phyloP scores from a whole-genome alignment of 2,113 vertebrate species.

The Oophaga pumilio region DNA sequence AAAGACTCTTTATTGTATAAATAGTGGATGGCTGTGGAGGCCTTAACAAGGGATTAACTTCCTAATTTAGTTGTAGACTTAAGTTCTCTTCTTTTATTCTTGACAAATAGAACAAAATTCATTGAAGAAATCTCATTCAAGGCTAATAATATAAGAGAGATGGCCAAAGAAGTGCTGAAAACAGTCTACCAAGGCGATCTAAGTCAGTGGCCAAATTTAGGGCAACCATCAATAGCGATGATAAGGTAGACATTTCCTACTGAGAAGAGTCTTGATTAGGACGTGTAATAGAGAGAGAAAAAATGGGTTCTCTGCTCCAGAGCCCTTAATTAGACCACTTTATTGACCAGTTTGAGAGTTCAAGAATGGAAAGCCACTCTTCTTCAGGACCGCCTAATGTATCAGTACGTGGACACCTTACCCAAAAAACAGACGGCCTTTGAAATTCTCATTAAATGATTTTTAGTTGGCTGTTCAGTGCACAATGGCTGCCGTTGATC shows the following conservation, averaged over 20 bases:
- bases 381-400: no score
- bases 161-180: neutral
- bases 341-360: neutral
- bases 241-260: neutral
- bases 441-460: no score
- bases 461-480: no score
- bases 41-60: slow-evolving; percentile 17
- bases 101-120: neutral
- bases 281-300: neutral
- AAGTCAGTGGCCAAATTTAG: neutral
- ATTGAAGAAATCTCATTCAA: neutral
- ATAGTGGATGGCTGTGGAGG: slow-evolving; percentile 3
- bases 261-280: neutral
- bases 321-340: neutral
- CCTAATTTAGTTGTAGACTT: neutral
- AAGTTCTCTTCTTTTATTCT: neutral
- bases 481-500: no score
- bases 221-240: neutral
- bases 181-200: neutral
- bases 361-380: neutral
- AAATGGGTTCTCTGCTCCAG: neutral
- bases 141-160: neutral
- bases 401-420: no score
- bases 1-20: slow-evolving; percentile 11
- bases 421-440: no score